Percentiles rank a stretch among this genome's conserved stretches.
Evolutionary conservation across 2,113 vertebrate species (phyloP).

Genomic region (pig (Sus scrofa)): DNA sequence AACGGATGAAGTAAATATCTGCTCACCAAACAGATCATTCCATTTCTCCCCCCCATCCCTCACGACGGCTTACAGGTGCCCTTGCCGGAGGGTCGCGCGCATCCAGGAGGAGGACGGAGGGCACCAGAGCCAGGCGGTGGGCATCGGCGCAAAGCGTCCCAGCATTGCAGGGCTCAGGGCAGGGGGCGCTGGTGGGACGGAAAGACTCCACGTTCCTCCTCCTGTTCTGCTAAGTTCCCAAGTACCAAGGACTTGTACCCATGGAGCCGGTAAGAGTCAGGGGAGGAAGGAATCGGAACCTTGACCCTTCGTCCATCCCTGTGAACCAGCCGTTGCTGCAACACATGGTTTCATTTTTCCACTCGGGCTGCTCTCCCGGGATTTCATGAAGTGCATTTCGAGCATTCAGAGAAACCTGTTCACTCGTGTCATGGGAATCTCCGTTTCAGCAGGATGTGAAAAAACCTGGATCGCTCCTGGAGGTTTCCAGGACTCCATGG

Average conservation of each 20-base stretch:
- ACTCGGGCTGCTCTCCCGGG: neutral
- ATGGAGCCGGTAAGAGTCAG: neutral
- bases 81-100: neutral
- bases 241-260: too few species aligned
- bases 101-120: neutral
- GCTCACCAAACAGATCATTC: neutral
- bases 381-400: neutral
- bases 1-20: neutral
- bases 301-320: neutral
- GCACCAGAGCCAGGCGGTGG: fast-evolving
- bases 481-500: neutral
- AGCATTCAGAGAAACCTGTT: neutral
- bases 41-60: neutral
- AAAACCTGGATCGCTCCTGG: neutral
- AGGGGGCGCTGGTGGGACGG: neutral
- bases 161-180: neutral
- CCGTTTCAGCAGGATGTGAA: neutral
- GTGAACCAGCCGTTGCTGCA: fast-evolving
- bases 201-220: neutral
- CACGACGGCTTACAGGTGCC: neutral
- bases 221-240: neutral
- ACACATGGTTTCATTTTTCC: neutral
- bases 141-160: too few species aligned
- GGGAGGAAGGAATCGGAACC: neutral
- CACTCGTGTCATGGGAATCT: neutral